These are phyloP conservation scores for Setipinna tenuifilis DNA, from an alignment of 2,797 vertebrate genomes.

Conservation along the genomic window DNA sequence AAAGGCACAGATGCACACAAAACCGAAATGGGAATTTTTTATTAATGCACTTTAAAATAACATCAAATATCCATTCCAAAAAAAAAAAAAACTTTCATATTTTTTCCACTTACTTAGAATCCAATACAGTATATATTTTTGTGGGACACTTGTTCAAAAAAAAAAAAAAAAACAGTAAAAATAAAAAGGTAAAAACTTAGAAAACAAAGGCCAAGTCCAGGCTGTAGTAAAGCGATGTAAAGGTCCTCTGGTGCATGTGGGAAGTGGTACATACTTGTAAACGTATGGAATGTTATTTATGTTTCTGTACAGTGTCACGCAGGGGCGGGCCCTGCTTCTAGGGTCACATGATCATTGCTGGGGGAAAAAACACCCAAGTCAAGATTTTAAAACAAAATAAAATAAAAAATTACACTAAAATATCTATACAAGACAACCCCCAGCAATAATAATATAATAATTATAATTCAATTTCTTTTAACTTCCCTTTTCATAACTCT, in stretches of 20 bases:
- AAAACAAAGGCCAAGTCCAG: constrained; percentile 20
- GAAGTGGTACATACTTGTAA: constrained; percentile 62
- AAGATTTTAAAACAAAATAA: constrained; percentile 38
- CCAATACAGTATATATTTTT: constrained; percentile 55
- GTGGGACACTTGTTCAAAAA: constrained; percentile 51
- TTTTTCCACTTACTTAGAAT: constrained; percentile 52
- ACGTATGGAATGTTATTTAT: constrained; percentile 66
- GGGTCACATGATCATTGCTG: constrained; percentile 49
- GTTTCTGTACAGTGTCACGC: constrained; percentile 63
- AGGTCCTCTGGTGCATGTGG: constrained; percentile 43
- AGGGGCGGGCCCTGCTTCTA: constrained; percentile 54
- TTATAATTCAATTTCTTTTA: constrained; percentile 45
- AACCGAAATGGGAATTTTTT: constrained; percentile 68
- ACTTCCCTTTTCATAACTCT: constrained; percentile 58
- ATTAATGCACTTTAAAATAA: constrained; percentile 68
- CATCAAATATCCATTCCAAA: constrained; percentile 67
- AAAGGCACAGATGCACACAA: constrained; percentile 19
- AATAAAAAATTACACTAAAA: constrained; percentile 29
- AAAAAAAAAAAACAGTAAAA: constrained; percentile 40
- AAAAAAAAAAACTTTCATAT: constrained; percentile 55
- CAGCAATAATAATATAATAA: constrained; percentile 40
- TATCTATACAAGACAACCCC: constrained; percentile 52
- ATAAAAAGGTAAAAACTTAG: constrained; percentile 4
- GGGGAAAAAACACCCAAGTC: constrained; percentile 48
- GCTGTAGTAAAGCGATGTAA: constrained; percentile 38